Percentiles rank a stretch among this genome's conserved stretches.
Evolutionary conservation across 23 tunicate genomes (phyloP).

Genomic region (Styela clava): DNA sequence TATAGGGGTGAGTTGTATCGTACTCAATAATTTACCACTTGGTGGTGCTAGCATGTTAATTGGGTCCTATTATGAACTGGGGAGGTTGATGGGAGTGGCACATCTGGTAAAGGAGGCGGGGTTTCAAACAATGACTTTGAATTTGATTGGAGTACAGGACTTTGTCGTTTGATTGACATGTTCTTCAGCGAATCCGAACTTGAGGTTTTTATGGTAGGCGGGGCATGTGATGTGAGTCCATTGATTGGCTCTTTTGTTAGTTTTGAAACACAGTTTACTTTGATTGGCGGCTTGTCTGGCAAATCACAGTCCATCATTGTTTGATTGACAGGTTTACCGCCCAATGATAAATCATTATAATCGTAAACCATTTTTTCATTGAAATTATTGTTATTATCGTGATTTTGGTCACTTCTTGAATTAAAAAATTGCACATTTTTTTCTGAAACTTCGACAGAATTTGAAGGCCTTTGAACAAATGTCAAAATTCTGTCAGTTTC

Average conservation of each 20-base stretch:
- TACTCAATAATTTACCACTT: no score
- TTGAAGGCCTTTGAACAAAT: not conserved
- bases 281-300: not conserved
- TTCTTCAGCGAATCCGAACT: not conserved
- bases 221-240: not conserved
- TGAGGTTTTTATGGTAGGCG: not conserved
- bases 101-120: slow-evolving; percentile 13
- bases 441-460: not conserved
- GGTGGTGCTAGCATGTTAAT: not conserved
- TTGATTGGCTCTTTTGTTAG: slow-evolving; percentile 13
- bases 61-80: slow-evolving; percentile 18
- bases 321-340: slow-evolving; percentile 10
- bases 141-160: slow-evolving; percentile 4
- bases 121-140: not conserved
- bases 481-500: not conserved
- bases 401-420: not conserved
- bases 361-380: not conserved
- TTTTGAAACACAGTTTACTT: not conserved
- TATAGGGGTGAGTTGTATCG: no score
- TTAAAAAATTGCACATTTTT: not conserved
- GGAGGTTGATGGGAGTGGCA: slow-evolving; percentile 19
- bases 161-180: not conserved
- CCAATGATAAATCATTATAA: not conserved
- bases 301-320: not conserved
- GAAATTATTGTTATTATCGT: not conserved